Base-by-base conservation (phyloP, 1,140 invertebrate genomes). In the Drosophila erecta region DNA sequence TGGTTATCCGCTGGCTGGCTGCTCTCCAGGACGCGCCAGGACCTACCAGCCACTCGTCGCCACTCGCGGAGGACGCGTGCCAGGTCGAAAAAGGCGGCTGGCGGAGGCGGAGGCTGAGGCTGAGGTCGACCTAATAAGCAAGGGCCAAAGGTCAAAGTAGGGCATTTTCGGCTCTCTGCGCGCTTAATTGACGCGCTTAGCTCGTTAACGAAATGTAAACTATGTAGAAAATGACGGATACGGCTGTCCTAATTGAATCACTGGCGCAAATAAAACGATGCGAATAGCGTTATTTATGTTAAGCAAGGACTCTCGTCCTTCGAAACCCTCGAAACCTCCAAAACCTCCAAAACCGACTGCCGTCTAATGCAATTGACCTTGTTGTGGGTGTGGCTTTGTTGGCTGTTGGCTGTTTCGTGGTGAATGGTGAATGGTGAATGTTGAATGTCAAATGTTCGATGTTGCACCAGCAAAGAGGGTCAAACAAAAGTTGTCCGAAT, bases 101-200 rank as follows among this genome's bases (percentile, higher is more conserved):
- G 17, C 81, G 17, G 17, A 17, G 17, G 17, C 17, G 0, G 17
- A 17, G 17, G 17, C 17, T 17, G 17, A 17, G 17, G 17, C 17
- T 17, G 76, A 30, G 30, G 30, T 30, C 30, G 30, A 30, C 30
- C 30, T 30, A 87, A 87, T 79, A 71, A 83, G 51, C 30, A 30
- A 30, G 58, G 35, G 47, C 59, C 59, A 83, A 86, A 83, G 79
- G 75, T 79, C 79, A 87, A 65, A 83, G 84, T 86, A 86, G 81
- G 81, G 24, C 66, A 54, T 61, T 38, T 30, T 35, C 51, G 79
- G 66, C 66, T 49, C 8, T 30, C 10, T n/a, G 27, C 78, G 79
- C 79, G 79, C 71, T 76, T 89, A 89, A 89, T 89, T 89, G 85
- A 80, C 69, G 76, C 84, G 84, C 85, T 89, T 89, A 89, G 84